Percentiles rank a stretch among this genome's conserved stretches.
Conservation (phyloP, 2,797 vertebrate species). For the Pseudomugil gertrudae region DNA sequence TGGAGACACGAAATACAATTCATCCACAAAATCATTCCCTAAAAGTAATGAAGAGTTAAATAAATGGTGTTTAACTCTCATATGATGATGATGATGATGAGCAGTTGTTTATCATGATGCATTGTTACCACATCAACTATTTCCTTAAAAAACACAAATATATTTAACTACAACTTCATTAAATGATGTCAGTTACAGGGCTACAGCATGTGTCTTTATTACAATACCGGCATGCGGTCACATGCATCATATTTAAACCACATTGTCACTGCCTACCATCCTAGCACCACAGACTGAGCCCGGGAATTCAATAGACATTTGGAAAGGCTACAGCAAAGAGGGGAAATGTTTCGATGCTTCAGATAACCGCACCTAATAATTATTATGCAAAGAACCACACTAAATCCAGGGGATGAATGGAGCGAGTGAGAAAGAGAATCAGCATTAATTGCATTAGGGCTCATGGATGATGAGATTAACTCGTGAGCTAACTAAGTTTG, state of each 20-base stretch:
- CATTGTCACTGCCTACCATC: slow-evolving; percentile 6
- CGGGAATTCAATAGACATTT: slow-evolving; percentile 23
- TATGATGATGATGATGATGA: background rate
- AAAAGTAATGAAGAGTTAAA: background rate
- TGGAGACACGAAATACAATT: background rate
- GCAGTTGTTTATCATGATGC: background rate
- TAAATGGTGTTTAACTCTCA: background rate
- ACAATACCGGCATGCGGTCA: background rate
- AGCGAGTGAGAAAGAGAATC: slow-evolving; percentile 56
- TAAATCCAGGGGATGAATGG: slow-evolving; percentile 70
- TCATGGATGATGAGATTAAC: slow-evolving; percentile 74
- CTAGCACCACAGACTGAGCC: slow-evolving; percentile 3
- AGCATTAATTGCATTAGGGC: slow-evolving; percentile 76
- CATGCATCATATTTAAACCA: slow-evolving; percentile 8
- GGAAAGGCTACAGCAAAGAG: slow-evolving; percentile 35
- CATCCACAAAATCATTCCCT: background rate
- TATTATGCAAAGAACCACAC: slow-evolving; percentile 60
- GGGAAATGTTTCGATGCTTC: slow-evolving; percentile 54
- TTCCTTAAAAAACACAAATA: background rate
- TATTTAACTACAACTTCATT: background rate
- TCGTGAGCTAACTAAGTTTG: slow-evolving; percentile 59
- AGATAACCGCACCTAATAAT: slow-evolving; percentile 58
- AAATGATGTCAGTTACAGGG: background rate
- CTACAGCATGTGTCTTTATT: background rate
- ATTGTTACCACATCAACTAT: background rate